Base-by-base conservation (phyloP, 2,888 invertebrate species). In the Leucozona laternaria region DNA sequence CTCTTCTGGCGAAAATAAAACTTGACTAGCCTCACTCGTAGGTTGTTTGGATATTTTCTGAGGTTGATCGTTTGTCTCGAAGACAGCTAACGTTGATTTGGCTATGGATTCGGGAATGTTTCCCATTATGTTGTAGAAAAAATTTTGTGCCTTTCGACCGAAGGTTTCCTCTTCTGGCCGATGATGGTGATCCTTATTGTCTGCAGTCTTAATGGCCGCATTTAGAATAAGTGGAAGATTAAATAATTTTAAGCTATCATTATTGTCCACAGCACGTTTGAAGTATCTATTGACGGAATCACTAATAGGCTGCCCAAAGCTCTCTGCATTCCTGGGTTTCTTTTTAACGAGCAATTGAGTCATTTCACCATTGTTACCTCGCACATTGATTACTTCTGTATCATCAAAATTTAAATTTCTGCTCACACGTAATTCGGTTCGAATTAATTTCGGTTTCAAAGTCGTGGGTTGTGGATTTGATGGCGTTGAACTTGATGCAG, bases 1-100 rank as follows among this genome's bases (percentile, higher is more conserved):
- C 0, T 96, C 96, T 13, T 86, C 86, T 6, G 73, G 82, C 1
- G 48, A 43, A 45, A 79, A 66, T 2, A 70, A 45, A 11, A 82
- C 55, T 22, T 79, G 75, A 40, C 60, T 66, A 22, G 28, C 62
- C 3, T 57, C 71, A 28, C n/a, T 71, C 11, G 71, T 28, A 5
- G 48, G 31, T 15, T 72, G 20, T 22, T 68, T 79, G n/a, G 55
- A 6, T 48, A 68, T 68, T 25, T 72, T 72, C 20, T 77, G 68
- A 11, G 77, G 10, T 45, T 64, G 66, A 11, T 75, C 75, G 10
- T 71, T 78, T 34, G 58, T 57, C 37, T 66, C 82, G n/a, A 86
- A 75, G 3, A 86, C 66, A 2, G 82, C 82, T 8, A 81, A 53
- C 1, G 86, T 79, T 17, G 86, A 86, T 22, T 86, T 86, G 0